A percentile compares a stretch with the other conserved stretches of the same genome.
Evolutionary conservation across 2,888 invertebrate genomes (phyloP).

Genomic region (Eupithecia exiguata): DNA sequence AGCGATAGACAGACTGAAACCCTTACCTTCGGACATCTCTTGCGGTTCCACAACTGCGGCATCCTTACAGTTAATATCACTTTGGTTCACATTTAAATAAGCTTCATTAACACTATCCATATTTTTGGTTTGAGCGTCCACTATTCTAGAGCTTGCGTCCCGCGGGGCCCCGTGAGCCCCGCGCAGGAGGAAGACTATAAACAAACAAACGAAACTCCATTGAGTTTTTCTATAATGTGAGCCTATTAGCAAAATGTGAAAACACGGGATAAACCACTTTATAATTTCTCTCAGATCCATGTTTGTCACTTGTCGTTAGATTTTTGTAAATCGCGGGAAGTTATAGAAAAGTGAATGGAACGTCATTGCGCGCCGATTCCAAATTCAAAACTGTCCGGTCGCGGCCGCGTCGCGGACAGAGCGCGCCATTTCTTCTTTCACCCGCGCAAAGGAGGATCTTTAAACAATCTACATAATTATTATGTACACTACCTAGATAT

Average conservation of each 20-base stretch:
- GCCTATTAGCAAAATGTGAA: conserved; percentile 65
- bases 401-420: neutral
- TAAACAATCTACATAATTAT: neutral
- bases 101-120: conserved; percentile 38
- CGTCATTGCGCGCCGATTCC: conserved; percentile 57
- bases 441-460: conserved; percentile 9
- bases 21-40: conserved; percentile 35
- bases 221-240: conserved; percentile 29
- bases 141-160: conserved; percentile 1
- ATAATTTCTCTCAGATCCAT: conserved; percentile 81
- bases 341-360: conserved; percentile 37
- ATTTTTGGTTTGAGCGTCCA: conserved; percentile 44
- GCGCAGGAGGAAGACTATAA: conserved; percentile 39
- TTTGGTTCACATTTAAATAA: conserved; percentile 42
- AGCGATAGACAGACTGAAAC: too few relatives aligned
- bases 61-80: conserved; percentile 35
- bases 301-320: conserved; percentile 34
- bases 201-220: conserved; percentile 43
- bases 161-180: conserved; percentile 30
- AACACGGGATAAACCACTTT: conserved; percentile 80
- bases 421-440: conserved; percentile 72
- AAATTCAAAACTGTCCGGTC: conserved; percentile 36
- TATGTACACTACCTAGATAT: neutral
- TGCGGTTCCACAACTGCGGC: conserved; percentile 11
- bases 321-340: conserved; percentile 27